A percentile compares a stretch with the other conserved stretches of the same genome.
These are phyloP conservation scores for Drosophila novamexicana DNA, from an alignment of 1,140 invertebrate species.

Conservation along the genomic window DNA sequence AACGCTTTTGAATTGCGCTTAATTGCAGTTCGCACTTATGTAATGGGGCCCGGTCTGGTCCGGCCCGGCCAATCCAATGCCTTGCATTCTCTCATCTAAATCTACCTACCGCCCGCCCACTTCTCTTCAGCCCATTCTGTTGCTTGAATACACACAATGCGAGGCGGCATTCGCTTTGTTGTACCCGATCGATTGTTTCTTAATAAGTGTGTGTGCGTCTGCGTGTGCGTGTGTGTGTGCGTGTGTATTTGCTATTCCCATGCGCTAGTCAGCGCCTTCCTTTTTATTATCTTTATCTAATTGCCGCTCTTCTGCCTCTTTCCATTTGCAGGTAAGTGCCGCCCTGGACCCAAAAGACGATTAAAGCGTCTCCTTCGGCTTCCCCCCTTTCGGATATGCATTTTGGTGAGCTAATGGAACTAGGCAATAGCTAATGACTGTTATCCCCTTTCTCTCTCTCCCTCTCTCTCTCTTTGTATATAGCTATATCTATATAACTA, in stretches of 20 bases:
- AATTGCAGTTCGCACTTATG: conserved; percentile 66
- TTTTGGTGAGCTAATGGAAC: conserved; percentile 5
- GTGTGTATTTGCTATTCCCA: neutral
- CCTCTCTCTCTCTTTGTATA: neutral
- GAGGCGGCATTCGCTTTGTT: conserved; percentile 44
- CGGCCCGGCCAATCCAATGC: conserved; percentile 16
- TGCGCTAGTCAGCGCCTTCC: neutral
- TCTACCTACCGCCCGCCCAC: conserved; percentile 2
- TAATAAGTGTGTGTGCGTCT: conserved; percentile 42
- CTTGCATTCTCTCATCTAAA: conserved; percentile 49
- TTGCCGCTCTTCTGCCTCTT: conserved; percentile 25
- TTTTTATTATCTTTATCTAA: conserved; percentile 42
- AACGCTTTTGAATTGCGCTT: conserved; percentile 65
- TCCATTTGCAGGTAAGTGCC: conserved; percentile 50
- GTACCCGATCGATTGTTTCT: conserved; percentile 65
- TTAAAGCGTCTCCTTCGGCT: neutral
- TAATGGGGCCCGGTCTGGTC: conserved; percentile 14
- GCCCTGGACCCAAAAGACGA: neutral
- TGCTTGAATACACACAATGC: conserved; percentile 20
- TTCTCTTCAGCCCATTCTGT: neutral
- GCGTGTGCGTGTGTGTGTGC: conserved; percentile 6
- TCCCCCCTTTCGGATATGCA: conserved; percentile 9
- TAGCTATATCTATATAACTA: neutral
- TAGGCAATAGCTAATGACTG: neutral
- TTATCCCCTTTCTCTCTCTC: neutral